Evolutionary conservation across 92 coral and sea anemone species (phyloP), one percentile per base, ranked within the genome.

Genomic region (Umimayanthus chanpuru): DNA sequence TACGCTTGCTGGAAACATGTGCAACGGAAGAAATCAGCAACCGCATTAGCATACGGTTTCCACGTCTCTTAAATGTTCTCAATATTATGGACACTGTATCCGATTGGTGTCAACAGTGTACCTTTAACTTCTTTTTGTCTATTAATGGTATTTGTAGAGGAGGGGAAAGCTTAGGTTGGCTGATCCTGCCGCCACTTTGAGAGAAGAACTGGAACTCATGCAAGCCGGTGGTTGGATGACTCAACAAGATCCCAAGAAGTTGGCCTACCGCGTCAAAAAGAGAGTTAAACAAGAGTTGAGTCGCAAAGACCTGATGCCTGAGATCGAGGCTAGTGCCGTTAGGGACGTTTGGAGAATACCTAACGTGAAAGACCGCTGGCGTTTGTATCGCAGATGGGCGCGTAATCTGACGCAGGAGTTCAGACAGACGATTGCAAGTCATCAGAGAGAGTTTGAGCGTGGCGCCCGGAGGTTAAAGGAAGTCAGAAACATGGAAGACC

Each of bases 321-420:
- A 86, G 43, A 92, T 55, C 47, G 93, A 92, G 80, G 96, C 91
- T 64, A 41, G 20, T 28, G 26, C 86, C 41, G 93, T 91, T 12
- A 76, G 85, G 14, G 90, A 95, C 81, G 92, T 96, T 15, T 95
- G 97, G 96, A 47, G 39, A 7, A 70, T 96, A 56, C 43, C 87
- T 9, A 30, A 61, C 26, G 77, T 77, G 40, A 82, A 78, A 43
- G 94, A 96, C 61, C 93, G 95, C 68, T 96, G 99, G 99, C 92
- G 96, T 55, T 87, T 96, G 90, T 96, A 96, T 82, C 93, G 99
- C n/a, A 92, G 93, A 43, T 96, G 99, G 99, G 83, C 92, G 0
- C 71, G 39, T 74, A 87, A 87, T 41, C 82, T 95, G 71, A 66
- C 93, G 6, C 84, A 81, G 49, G 86, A 41, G 2, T 94, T 92